Conservation (phyloP, 2,888 invertebrate genomes). For the Pardosa pseudoannulata region DNA sequence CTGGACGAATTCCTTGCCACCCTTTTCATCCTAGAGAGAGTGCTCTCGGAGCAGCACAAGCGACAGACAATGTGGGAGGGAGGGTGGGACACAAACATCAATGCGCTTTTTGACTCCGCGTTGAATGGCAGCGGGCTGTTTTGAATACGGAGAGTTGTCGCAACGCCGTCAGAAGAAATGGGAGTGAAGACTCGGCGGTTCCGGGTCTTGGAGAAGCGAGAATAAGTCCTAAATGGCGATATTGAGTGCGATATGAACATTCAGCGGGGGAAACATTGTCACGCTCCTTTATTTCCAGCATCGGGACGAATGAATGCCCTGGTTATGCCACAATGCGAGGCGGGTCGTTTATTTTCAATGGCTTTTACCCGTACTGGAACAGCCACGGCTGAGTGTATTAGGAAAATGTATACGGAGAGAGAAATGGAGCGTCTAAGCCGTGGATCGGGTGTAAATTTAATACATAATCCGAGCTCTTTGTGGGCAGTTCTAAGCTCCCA, state of each 20-base stretch:
- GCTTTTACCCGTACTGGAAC: background rate
- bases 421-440: too few species aligned
- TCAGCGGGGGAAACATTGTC: background rate
- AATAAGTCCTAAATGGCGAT: background rate
- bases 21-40: too few species aligned
- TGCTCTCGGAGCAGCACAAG: background rate
- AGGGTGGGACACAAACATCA: background rate
- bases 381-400: background rate
- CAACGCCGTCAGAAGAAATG: background rate
- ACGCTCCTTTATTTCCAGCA: background rate
- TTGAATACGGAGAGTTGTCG: background rate
- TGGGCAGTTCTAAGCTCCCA: too few species aligned
- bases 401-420: too few species aligned
- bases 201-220: background rate
- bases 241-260: conserved; percentile 6
- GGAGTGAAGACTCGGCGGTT: background rate
- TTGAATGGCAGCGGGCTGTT: background rate
- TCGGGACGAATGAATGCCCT: background rate
- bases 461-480: too few species aligned
- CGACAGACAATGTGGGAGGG: background rate
- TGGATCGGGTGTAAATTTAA: too few species aligned
- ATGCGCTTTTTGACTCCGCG: background rate
- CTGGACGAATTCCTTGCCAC: too few species aligned
- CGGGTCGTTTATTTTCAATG: background rate
- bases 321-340: background rate